Conservation (phyloP, 2,113 vertebrate species). For the Thermophis baileyi region DNA sequence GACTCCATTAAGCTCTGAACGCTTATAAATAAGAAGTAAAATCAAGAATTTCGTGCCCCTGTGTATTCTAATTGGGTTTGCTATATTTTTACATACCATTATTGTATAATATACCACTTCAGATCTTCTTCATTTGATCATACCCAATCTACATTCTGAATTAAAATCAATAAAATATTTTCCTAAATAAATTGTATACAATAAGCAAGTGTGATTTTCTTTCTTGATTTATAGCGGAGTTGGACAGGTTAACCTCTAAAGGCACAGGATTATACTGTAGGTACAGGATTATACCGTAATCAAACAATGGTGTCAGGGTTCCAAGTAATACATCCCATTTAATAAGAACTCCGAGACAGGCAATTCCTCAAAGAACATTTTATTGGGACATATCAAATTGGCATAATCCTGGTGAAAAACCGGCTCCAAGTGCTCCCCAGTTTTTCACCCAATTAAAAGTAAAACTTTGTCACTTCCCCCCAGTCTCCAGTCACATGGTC, state of each 20-base stretch:
- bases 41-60: neutral
- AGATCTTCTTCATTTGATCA: neutral
- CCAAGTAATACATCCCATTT: too few species aligned
- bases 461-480: too few species aligned
- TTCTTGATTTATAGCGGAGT: neutral
- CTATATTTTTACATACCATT: neutral
- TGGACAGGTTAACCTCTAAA: neutral
- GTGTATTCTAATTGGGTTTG: neutral
- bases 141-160: neutral
- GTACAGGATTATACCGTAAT: neutral
- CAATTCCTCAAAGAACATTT: too few species aligned
- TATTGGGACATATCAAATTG: too few species aligned
- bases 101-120: neutral
- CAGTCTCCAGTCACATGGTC: too few species aligned
- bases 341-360: too few species aligned
- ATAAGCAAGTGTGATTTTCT: neutral
- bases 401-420: too few species aligned
- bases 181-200: neutral
- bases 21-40: neutral
- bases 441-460: too few species aligned
- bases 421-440: too few species aligned
- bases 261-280: neutral
- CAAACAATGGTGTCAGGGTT: neutral
- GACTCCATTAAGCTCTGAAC: neutral
- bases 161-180: neutral